These are phyloP conservation scores for Meandrina meandrites DNA, from an alignment of 92 coral and sea anemone species.

Conservation along the genomic window DNA sequence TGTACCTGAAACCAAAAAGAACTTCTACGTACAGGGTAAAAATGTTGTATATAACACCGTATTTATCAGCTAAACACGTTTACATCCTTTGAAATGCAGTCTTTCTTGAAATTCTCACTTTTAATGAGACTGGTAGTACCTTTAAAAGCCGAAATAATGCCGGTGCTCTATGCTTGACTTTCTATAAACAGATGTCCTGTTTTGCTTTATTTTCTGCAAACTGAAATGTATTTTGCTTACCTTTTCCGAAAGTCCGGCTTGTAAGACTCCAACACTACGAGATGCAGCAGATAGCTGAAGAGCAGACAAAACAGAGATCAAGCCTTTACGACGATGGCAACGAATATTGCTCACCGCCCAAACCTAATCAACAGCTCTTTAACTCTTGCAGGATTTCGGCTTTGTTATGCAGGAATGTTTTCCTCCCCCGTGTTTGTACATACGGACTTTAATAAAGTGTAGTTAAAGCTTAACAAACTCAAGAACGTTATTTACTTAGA, in stretches of 20 bases:
- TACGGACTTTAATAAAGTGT: conserved; percentile 28
- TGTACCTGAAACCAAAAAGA: not conserved
- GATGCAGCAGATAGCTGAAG: not conserved
- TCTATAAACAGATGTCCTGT: not conserved
- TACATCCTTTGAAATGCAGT: not conserved
- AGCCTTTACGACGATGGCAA: not conserved
- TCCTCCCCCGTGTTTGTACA: conserved; percentile 41
- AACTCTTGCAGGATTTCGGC: not conserved
- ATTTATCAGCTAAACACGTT: not conserved
- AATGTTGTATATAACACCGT: not conserved
- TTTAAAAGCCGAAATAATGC: not conserved
- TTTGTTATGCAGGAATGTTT: conserved; percentile 49
- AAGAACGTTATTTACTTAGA: conserved; percentile 7
- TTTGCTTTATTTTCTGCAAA: not conserved
- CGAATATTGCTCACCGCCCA: conserved; percentile 7
- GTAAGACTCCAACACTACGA: not conserved
- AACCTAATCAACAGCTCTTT: not conserved
- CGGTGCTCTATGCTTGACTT: not conserved
- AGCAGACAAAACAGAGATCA: not conserved
- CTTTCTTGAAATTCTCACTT: not conserved
- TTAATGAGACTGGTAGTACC: not conserved
- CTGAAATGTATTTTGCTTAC: not conserved
- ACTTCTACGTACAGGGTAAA: not conserved
- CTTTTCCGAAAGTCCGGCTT: not conserved
- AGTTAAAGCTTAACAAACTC: conserved; percentile 21